Percentiles rank a stretch among this genome's conserved stretches.
These are phyloP conservation scores for Solea solea DNA, from an alignment of 2,113 vertebrate genomes.

Conservation along the genomic window DNA sequence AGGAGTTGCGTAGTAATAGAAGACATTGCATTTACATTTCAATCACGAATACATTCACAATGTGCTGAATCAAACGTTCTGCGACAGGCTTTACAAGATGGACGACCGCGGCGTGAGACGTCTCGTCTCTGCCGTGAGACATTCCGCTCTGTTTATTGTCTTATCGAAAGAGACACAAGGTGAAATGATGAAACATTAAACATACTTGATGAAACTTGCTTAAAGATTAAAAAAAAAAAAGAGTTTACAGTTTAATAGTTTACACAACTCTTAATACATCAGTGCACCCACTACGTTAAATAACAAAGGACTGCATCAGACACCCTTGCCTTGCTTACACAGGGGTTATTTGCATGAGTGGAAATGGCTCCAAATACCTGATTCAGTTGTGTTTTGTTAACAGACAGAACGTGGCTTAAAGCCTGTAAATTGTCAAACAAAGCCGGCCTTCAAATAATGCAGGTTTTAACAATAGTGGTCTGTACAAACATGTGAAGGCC, in stretches of 20 bases:
- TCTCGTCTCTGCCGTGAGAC: neutral
- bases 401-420: conserved; percentile 40
- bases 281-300: neutral
- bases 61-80: neutral
- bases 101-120: neutral
- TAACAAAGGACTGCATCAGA: conserved; percentile 8
- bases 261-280: neutral
- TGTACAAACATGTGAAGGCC: conserved; percentile 27
- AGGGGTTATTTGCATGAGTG: conserved; percentile 43
- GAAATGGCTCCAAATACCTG: conserved; percentile 20
- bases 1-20: conserved; percentile 7
- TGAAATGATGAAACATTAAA: no score
- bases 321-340: conserved; percentile 26
- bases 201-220: no score
- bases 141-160: neutral
- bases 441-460: conserved; percentile 42
- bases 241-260: neutral
- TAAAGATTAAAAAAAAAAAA: no score
- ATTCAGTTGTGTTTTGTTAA: conserved; percentile 39
- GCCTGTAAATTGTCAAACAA: conserved; percentile 33
- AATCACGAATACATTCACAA: neutral
- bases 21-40: conserved; percentile 20
- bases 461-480: conserved; percentile 16
- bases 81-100: neutral
- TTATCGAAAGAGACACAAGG: neutral